Evolutionary conservation across 2,888 invertebrate genomes (phyloP).

Genomic region (Dolichopus griseipennis): DNA sequence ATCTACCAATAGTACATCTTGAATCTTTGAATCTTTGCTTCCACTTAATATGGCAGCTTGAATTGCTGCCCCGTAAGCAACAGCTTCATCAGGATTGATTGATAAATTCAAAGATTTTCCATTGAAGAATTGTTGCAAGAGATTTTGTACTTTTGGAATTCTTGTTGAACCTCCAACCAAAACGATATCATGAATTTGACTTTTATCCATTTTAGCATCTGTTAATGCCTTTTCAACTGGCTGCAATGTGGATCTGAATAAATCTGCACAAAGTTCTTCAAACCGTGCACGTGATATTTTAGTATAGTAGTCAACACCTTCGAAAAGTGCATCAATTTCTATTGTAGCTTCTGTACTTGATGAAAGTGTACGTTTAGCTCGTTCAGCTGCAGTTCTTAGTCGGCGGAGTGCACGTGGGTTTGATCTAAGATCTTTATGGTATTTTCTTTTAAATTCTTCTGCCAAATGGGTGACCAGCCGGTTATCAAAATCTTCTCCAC

Average conservation of each 20-base stretch:
- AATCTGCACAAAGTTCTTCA: slow-evolving; percentile 59
- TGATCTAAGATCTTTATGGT: slow-evolving; percentile 55
- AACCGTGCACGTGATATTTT: slow-evolving; percentile 61
- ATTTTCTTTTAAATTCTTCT: slow-evolving; percentile 75
- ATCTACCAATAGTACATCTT: slow-evolving; percentile 62
- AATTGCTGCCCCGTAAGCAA: slow-evolving; percentile 32
- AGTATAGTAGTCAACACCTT: slow-evolving; percentile 61
- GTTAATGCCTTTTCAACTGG: slow-evolving; percentile 65
- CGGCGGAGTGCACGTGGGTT: slow-evolving; percentile 59
- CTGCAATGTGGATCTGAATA: slow-evolving; percentile 59
- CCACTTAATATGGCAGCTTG: slow-evolving; percentile 64
- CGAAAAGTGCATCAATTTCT: slow-evolving; percentile 64
- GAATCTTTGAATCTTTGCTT: slow-evolving; percentile 60
- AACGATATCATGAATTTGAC: slow-evolving; percentile 65
- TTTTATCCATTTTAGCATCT: slow-evolving; percentile 67
- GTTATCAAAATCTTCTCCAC: slow-evolving; percentile 85
- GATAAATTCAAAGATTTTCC: neutral
- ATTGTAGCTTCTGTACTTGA: slow-evolving; percentile 69
- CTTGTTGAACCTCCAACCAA: slow-evolving; percentile 73
- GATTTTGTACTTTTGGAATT: slow-evolving; percentile 67
- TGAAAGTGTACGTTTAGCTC: slow-evolving; percentile 67
- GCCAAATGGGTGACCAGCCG: slow-evolving; percentile 77
- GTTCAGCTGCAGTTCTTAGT: slow-evolving; percentile 64
- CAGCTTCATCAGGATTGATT: neutral
- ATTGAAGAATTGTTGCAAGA: slow-evolving; percentile 55